Base-by-base conservation (phyloP, 2,888 invertebrate genomes). In the Calameuta pallipes region DNA sequence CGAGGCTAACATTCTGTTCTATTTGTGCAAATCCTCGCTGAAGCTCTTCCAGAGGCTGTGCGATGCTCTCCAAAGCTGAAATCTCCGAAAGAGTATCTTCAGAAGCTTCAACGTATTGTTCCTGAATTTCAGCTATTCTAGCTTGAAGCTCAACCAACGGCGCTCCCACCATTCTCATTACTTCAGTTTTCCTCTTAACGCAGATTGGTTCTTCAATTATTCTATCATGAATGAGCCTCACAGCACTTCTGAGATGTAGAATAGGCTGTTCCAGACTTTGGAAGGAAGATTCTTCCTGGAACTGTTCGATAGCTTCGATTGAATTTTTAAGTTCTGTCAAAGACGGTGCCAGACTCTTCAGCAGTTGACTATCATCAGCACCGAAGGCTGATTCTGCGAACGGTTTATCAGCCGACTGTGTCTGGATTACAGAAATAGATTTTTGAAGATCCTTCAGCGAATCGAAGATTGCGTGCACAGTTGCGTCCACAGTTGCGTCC, bases 21-120 rank as follows among this genome's bases (percentile, higher is more conserved):
- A 78, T 78, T n/a, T 75, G 78, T 23, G 75, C 78, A 41, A 75
- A 74, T 70, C 70, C 69, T 69, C 76, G 78, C 56, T 88, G 86
- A 4, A 92, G 80, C 56, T 88, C 85, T 76, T 88, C 85, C 0
- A 92, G 78, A 1, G 87, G 85, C 74, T 88, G 84, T 9, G 89
- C 85, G 13, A 90, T 84, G 34, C 82, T 84, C 77, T 89, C 86
- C 37, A 92, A 80, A 70, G 90, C 79, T 71, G 89, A 87, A 30
- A 90, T 76, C 78, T 92, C 91, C 37, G 90, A 80, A 15, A 90
- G 81, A 11, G 83, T 82, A 68, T 81, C 78, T 79, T 90, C 86
- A 30, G 90, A 79, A n/a, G 83, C 82, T 35, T 80, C 79, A 13
- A 90, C 83, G 4, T 90, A 89, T 82, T 89, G 90, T 80, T 91